These are phyloP conservation scores for Ploceus nigricollis DNA, from an alignment of 2,113 vertebrate species.

Conservation along the genomic window DNA sequence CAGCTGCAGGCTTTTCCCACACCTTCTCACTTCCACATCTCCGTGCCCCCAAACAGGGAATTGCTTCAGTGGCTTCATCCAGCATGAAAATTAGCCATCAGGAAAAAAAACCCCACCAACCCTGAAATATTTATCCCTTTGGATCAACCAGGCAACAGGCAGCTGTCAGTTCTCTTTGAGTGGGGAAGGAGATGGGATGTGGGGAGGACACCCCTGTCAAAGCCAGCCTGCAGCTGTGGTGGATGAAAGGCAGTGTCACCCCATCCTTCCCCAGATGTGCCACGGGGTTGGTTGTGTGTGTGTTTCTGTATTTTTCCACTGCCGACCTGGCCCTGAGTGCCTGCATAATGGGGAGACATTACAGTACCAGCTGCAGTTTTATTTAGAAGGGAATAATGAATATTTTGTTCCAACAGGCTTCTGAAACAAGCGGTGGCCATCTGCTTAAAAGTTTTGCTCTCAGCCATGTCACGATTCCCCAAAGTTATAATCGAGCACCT, in stretches of 20 bases:
- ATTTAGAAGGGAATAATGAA: constrained; percentile 48
- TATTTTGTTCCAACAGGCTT: constrained; percentile 37
- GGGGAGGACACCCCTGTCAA: background rate
- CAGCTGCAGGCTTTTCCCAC: background rate
- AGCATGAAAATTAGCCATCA: background rate
- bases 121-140: background rate
- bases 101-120: fast-evolving
- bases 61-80: background rate
- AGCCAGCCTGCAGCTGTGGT: background rate
- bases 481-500: background rate
- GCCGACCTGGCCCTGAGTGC: background rate
- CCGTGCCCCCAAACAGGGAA: background rate
- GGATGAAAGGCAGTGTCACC: background rate
- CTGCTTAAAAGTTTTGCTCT: constrained; percentile 62
- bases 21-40: background rate
- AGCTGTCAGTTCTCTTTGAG: background rate
- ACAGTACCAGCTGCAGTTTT: constrained; percentile 28
- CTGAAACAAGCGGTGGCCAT: constrained; percentile 37
- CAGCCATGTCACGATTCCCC: constrained; percentile 7
- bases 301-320: constrained; percentile 39
- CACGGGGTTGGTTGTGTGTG: background rate
- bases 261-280: background rate
- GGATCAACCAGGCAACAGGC: background rate
- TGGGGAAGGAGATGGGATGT: background rate
- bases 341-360: constrained; percentile 38